Evolutionary conservation across 2,113 vertebrate species (phyloP).

Genomic region (Sorex araneus): DNA sequence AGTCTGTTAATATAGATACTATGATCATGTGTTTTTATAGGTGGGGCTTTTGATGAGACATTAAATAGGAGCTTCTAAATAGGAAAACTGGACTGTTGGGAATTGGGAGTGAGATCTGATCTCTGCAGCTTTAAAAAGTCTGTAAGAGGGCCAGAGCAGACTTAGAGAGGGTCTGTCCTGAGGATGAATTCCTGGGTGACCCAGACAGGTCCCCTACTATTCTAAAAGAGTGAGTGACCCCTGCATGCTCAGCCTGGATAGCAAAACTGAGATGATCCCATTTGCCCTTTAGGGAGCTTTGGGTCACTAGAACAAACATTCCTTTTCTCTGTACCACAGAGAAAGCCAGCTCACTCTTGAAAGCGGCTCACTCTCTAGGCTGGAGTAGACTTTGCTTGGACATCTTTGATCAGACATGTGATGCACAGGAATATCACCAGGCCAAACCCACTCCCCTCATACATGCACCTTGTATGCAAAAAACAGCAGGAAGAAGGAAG

Average conservation of each 20-base stretch:
- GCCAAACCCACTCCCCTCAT: not conserved
- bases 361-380: not conserved
- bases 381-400: not conserved
- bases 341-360: not conserved
- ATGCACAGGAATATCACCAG: not conserved
- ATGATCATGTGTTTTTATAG: not conserved
- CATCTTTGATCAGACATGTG: constrained; percentile 55
- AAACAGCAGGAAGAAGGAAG: not conserved
- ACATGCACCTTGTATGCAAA: not conserved
- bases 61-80: not conserved
- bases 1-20: constrained; percentile 27
- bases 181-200: not conserved
- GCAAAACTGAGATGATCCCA: constrained; percentile 40
- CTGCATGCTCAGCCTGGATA: constrained; percentile 5
- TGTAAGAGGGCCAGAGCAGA: too few relatives aligned
- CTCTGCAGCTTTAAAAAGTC: too few relatives aligned
- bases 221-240: not conserved
- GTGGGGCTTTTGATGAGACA: not conserved
- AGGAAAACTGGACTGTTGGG: not conserved
- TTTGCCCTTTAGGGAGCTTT: not conserved
- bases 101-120: too few relatives aligned
- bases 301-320: constrained; percentile 52
- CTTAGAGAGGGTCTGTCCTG: not conserved
- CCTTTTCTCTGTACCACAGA: constrained; percentile 43
- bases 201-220: not conserved